Base-by-base conservation (phyloP, 2,797 vertebrate genomes). In the Lacerta agilis region DNA sequence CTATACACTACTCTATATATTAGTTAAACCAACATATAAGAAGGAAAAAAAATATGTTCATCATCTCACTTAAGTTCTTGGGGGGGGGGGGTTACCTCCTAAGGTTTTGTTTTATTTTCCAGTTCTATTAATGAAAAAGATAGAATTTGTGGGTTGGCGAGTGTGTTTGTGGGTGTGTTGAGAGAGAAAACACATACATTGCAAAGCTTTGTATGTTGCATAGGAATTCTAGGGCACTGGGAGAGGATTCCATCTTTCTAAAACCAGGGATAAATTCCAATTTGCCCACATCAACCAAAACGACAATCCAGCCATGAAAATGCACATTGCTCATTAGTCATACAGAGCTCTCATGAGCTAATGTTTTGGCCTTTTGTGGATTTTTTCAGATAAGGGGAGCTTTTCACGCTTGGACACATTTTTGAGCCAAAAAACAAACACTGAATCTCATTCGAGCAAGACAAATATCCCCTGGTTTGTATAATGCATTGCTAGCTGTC, bases 391-490 rank as follows among this genome's bases (percentile, higher is more conserved):
- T 81, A 82, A 90, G 69, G 58, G n/a, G 43, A 76, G 43, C 66
- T 93, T 91, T 87, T 71, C 61, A 84, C 38, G 49, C 69, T 88
- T 94, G 90, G 91, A 83, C 58, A 90, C 73, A 64, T 91, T 92
- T 90, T 89, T 91, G 69, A 87, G 81, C 58, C 82, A 90, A 93
- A 94, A 91, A 78, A 79, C 41, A 91, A 27, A 67, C 90, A 89
- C 67, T 79, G 86, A 82, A 89, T 64, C 90, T 83, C 87, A 87
- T 66, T 89, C 10, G 20, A 82, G 87, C 15, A 17, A 8, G 1
- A 86, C 61, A 82, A 86, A 71, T 61, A 88, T 41, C 55, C 90
- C 88, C 66, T 75, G 85, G 92, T 87, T 90, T 88, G 13, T 36
- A 13, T 79, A 90, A 88, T 73, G 82, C 61, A 78, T 83, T 49